Evolutionary conservation across 2,797 vertebrate genomes (phyloP).

Genomic region (Trachops cirrhosus): DNA sequence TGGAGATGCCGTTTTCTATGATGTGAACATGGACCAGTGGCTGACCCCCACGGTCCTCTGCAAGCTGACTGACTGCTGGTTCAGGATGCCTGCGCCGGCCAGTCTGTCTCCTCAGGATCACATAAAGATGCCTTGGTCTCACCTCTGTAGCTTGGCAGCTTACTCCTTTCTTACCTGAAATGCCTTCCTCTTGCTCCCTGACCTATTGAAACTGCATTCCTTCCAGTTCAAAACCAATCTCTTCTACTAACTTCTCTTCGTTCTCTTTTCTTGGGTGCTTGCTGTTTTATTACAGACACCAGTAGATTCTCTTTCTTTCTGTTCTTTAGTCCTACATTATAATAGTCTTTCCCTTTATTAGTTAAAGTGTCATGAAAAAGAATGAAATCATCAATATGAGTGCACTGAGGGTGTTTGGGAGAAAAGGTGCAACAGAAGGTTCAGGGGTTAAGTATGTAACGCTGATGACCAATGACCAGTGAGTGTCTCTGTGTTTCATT

Average conservation of each 20-base stretch:
- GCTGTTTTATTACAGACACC: neutral
- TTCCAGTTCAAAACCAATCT: neutral
- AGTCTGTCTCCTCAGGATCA: neutral
- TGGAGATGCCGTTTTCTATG: neutral
- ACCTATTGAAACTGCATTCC: neutral
- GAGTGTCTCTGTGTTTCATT: neutral
- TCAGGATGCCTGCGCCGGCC: rapidly evolving
- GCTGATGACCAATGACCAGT: neutral
- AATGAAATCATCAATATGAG: neutral
- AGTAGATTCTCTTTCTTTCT: neutral
- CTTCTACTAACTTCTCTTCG: neutral
- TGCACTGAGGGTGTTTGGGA: neutral
- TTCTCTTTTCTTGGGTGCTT: neutral
- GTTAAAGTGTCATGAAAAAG: neutral
- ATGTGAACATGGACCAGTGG: too few species aligned
- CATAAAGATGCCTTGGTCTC: neutral
- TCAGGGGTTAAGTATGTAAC: neutral
- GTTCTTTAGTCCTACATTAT: neutral
- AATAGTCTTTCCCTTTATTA: neutral
- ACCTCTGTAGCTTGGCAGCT: neutral
- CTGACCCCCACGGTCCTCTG: too few species aligned
- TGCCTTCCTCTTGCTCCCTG: neutral
- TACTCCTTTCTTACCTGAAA: neutral
- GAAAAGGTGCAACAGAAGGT: neutral
- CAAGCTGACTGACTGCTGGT: too few species aligned